Conservation (phyloP, 2,888 invertebrate genomes). For the Eupithecia vulgata region DNA sequence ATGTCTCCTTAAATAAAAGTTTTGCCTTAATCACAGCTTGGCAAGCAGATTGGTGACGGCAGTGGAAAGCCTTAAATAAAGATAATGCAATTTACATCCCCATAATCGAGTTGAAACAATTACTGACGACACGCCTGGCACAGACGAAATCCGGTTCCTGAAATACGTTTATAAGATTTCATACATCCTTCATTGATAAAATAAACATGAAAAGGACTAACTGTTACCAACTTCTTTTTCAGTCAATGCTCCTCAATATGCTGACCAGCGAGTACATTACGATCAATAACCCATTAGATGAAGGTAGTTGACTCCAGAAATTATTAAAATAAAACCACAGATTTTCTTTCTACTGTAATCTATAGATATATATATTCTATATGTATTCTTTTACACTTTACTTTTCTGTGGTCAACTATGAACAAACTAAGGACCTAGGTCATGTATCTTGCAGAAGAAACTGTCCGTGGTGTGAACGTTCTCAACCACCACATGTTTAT, state of each 20-base stretch:
- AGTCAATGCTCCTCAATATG: conserved; percentile 95
- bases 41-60: not conserved
- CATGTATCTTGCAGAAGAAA: conserved; percentile 61
- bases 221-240: conserved; percentile 49
- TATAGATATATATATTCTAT: too few relatives aligned
- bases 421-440: not conserved
- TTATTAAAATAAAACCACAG: not conserved
- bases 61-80: not conserved
- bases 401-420: not conserved
- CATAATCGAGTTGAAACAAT: not conserved
- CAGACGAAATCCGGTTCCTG: too few relatives aligned
- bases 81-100: not conserved
- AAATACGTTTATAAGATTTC: too few relatives aligned
- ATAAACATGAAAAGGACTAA: not conserved
- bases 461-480: conserved; percentile 75
- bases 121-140: too few relatives aligned
- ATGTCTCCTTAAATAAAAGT: too few relatives aligned
- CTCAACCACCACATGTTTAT: conserved; percentile 87
- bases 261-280: conserved; percentile 96
- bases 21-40: not conserved
- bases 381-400: too few relatives aligned
- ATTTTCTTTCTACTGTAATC: not conserved
- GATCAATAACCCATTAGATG: conserved; percentile 92
- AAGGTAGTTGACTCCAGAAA: conserved; percentile 62
- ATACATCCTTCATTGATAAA: not conserved